These are phyloP conservation scores for Psephotus haematonotus DNA, from an alignment of 2,113 vertebrate species.

Conservation along the genomic window DNA sequence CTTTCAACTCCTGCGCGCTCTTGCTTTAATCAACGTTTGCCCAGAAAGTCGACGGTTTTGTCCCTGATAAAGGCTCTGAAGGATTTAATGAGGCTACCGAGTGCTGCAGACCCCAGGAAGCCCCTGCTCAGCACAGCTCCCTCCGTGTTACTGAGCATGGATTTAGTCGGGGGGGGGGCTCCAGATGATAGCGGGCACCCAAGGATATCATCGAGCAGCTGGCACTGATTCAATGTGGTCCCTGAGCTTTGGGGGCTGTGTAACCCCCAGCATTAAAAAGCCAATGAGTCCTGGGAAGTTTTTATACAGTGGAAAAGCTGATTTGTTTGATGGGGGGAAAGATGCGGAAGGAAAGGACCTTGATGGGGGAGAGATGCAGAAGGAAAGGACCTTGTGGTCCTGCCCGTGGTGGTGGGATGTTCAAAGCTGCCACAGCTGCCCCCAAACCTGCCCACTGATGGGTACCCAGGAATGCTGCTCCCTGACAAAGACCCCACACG, in stretches of 20 bases:
- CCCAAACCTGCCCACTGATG: background rate
- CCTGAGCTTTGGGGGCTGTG: accelerated
- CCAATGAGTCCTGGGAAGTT: background rate
- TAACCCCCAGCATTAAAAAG: background rate
- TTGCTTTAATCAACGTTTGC: background rate
- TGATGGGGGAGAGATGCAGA: background rate
- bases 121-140: background rate
- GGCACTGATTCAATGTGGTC: accelerated
- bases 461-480: accelerated
- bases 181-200: background rate
- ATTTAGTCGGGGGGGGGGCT: background rate
- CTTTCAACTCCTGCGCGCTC: background rate
- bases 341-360: background rate
- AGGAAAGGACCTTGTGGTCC: background rate
- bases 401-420: accelerated
- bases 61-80: background rate
- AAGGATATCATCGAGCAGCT: accelerated
- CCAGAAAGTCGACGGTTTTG: background rate
- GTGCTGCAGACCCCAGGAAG: background rate
- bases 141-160: accelerated
- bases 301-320: background rate
- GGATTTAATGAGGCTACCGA: background rate
- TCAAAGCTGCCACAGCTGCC: background rate
- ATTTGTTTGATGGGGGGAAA: background rate
- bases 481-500: accelerated